Conservation (phyloP, 2,888 invertebrate species). For the Euspilapteryx auroguttella region DNA sequence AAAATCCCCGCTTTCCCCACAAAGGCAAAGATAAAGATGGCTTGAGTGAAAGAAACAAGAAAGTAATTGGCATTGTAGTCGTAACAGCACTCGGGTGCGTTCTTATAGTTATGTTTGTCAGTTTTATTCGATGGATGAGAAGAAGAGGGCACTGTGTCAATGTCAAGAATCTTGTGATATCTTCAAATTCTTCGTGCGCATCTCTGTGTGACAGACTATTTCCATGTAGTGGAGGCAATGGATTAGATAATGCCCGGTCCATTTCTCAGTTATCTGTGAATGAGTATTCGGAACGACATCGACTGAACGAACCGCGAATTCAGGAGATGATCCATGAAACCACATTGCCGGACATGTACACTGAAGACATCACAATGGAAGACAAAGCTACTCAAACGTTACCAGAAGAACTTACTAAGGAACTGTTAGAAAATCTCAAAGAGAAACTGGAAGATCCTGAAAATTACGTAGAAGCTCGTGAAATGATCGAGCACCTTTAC, state of each 20-base stretch:
- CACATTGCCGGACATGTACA: constrained; percentile 21
- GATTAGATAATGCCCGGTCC: constrained; percentile 61
- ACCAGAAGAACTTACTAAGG: constrained; percentile 74
- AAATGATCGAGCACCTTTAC: constrained; percentile 76
- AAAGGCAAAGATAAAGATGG: constrained; percentile 18
- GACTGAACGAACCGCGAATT: constrained; percentile 58
- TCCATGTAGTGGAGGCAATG: constrained; percentile 36
- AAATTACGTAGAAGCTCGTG: constrained; percentile 72
- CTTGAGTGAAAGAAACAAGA: constrained; percentile 30
- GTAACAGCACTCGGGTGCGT: constrained; percentile 53
- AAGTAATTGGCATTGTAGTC: constrained; percentile 51
- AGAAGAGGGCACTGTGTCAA: constrained; percentile 55
- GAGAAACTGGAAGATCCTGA: constrained; percentile 72
- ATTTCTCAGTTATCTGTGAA: constrained; percentile 63
- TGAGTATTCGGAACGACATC: constrained; percentile 65
- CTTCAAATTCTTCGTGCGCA: constrained; percentile 33
- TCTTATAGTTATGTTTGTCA: constrained; percentile 52
- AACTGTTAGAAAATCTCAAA: constrained; percentile 68
- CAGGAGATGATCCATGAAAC: constrained; percentile 35
- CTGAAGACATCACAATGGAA: constrained; percentile 31
- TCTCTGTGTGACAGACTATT: constrained; percentile 34
- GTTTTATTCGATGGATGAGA: constrained; percentile 60
- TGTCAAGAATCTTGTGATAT: constrained; percentile 35
- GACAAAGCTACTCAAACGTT: constrained; percentile 72
- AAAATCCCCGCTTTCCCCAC: constrained; percentile 48